Conservation (phyloP, 2,113 vertebrate genomes). For the Bubo scandiacus region DNA sequence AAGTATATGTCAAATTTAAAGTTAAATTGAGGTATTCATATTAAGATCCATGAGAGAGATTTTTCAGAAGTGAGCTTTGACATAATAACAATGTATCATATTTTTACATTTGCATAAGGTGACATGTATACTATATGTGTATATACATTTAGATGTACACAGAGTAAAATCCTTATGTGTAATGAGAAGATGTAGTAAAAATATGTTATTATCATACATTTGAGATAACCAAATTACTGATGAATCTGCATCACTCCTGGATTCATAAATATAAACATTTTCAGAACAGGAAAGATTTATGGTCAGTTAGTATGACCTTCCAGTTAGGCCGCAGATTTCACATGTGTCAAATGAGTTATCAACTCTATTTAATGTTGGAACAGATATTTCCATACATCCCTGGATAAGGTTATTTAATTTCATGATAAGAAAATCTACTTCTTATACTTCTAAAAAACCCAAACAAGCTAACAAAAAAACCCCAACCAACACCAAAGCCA, state of each 20-base stretch:
- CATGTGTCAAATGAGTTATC: background rate
- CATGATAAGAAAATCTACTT: background rate
- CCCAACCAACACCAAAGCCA: background rate
- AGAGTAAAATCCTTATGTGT: background rate
- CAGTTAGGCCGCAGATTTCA: background rate
- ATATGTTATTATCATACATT: background rate
- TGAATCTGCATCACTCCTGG: background rate
- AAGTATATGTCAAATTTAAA: background rate
- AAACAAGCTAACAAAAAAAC: background rate
- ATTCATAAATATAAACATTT: background rate
- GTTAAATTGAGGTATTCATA: background rate
- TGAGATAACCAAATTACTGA: background rate
- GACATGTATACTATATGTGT: fast-evolving
- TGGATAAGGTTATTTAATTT: background rate
- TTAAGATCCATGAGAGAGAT: background rate
- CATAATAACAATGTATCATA: background rate
- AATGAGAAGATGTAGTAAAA: background rate
- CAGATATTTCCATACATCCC: background rate
- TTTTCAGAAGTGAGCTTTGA: background rate
- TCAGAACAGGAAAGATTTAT: background rate
- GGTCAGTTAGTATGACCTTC: background rate
- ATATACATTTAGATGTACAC: background rate
- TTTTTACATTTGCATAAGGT: background rate
- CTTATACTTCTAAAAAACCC: background rate
- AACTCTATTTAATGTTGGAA: background rate